Conservation (phyloP, 1,140 invertebrate species). For the Habropoda laboriosa region DNA sequence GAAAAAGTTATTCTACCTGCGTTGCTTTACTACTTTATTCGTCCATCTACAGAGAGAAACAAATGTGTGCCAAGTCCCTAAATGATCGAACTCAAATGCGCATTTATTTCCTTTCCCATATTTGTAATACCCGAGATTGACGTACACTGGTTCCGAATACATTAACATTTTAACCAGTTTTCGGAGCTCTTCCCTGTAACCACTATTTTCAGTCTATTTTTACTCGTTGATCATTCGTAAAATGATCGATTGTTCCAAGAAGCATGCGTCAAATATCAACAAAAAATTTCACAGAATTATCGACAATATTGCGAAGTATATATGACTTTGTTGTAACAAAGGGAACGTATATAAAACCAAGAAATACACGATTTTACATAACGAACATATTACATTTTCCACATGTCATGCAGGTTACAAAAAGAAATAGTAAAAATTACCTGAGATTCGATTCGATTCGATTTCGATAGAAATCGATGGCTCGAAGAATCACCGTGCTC, state of each 20-base stretch:
- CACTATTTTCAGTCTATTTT: too few relatives aligned
- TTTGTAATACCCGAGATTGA: background rate
- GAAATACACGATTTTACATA: too few relatives aligned
- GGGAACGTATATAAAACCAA: too few relatives aligned
- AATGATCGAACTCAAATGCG: background rate
- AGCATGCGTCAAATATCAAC: too few relatives aligned
- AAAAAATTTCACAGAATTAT: too few relatives aligned
- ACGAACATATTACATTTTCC: background rate
- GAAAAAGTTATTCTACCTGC: background rate
- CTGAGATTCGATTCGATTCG: background rate
- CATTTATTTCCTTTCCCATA: background rate
- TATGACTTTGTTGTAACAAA: too few relatives aligned
- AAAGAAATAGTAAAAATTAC: background rate
- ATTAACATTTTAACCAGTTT: background rate
- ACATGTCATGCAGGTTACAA: too few relatives aligned
- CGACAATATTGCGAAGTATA: too few relatives aligned
- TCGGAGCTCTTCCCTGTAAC: too few relatives aligned
- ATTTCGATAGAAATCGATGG: background rate
- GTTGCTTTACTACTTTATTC: background rate
- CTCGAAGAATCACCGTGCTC: background rate
- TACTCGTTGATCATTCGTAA: too few relatives aligned
- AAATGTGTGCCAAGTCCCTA: background rate
- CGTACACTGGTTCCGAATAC: background rate
- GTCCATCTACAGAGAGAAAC: background rate
- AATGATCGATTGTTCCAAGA: too few relatives aligned